These are phyloP conservation scores for Serranus cabrilla DNA, from an alignment of 2,797 vertebrate genomes.

Conservation along the genomic window DNA sequence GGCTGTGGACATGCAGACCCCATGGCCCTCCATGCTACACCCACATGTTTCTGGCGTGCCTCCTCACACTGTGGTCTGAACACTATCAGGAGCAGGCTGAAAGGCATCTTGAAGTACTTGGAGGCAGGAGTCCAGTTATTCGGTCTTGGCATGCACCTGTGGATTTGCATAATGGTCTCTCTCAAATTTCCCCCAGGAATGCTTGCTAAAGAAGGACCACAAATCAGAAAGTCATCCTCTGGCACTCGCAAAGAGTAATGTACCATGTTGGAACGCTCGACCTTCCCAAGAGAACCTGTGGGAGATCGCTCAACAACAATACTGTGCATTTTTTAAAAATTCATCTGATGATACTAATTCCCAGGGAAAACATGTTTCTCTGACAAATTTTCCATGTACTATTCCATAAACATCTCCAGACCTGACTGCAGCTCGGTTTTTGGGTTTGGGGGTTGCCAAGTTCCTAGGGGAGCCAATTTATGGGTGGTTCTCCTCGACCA, in stretches of 20 bases:
- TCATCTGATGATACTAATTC: conserved; percentile 68
- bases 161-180: conserved; percentile 86
- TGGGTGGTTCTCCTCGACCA: conserved; percentile 64
- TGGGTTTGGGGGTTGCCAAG: conserved; percentile 58
- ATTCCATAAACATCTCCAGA: conserved; percentile 73
- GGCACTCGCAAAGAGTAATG: conserved; percentile 62
- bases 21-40: conserved; percentile 37
- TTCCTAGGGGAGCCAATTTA: conserved; percentile 58
- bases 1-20: conserved; percentile 45
- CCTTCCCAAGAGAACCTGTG: conserved; percentile 56
- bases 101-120: conserved; percentile 87
- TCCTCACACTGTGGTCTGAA: conserved; percentile 74
- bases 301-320: conserved; percentile 58
- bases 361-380: conserved; percentile 65
- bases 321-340: conserved; percentile 58
- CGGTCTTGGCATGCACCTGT: conserved; percentile 82
- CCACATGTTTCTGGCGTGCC: conserved; percentile 62
- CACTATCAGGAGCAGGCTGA: conserved; percentile 67
- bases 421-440: conserved; percentile 49
- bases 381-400: conserved; percentile 60
- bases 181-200: conserved; percentile 81
- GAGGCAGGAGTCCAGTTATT: conserved; percentile 76
- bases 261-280: conserved; percentile 65
- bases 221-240: conserved; percentile 79
- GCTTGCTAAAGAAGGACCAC: conserved; percentile 77